phyloP scores from a whole-genome alignment of 92 coral and sea anemone species.

The Paramuricea clavata region DNA sequence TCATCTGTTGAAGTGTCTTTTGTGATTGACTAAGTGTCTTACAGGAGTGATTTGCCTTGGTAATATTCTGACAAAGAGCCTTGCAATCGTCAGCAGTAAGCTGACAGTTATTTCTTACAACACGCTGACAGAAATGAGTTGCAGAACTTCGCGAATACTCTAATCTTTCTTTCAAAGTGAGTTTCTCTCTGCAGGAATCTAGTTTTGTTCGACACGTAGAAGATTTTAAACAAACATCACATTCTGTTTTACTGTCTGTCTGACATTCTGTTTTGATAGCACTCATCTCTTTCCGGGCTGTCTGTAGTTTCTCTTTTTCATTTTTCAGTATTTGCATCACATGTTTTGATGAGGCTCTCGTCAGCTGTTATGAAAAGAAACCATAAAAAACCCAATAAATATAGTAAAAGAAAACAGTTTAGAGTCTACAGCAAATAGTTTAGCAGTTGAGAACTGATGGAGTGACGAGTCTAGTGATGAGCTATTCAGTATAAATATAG shows the following conservation, averaged over 20 bases:
- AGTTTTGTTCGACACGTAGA: constrained; percentile 58
- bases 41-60: constrained; percentile 79
- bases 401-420: no score
- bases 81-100: constrained; percentile 65
- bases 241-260: constrained; percentile 66
- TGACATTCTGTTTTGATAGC: constrained; percentile 75
- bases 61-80: constrained; percentile 61
- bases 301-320: constrained; percentile 75
- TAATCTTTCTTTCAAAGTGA: constrained; percentile 6
- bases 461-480: no score
- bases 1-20: constrained; percentile 70
- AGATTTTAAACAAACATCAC: constrained; percentile 66
- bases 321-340: constrained; percentile 80
- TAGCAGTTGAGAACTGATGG: no score
- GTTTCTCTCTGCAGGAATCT: constrained; percentile 43
- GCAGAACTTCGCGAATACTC: constrained; percentile 30
- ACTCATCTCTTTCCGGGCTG: constrained; percentile 77
- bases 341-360: constrained; percentile 90
- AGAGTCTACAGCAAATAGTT: no score
- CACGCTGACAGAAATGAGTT: constrained; percentile 74
- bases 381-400: not conserved
- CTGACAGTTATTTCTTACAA: constrained; percentile 68
- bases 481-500: no score
- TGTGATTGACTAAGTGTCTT: constrained; percentile 75
- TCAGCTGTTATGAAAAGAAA: constrained; percentile 66